Evolutionary conservation across 2,113 vertebrate species (phyloP), one percentile per base, ranked within the genome.

Genomic region (Psettodes erumei): DNA sequence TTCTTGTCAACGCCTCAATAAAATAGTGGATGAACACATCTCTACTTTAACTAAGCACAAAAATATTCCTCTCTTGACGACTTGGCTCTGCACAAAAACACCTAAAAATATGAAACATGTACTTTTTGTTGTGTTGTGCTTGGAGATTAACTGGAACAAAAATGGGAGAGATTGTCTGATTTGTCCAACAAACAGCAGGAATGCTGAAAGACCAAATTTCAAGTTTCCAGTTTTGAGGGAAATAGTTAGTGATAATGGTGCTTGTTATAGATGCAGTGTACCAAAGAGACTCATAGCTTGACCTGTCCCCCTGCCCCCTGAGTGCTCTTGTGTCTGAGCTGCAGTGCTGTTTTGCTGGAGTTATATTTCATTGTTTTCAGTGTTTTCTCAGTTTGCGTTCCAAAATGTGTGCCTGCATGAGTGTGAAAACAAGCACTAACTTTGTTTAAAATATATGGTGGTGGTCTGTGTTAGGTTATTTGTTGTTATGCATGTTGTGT

Each of bases 311-410:
- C 12, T 12, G 12, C 40, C 32, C 40, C 11, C 76, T n/a, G 76
- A 72, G 85, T 85, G 85, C 65, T 81, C 69, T 65, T 19, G 30
- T 87, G 67, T 86, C 90, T 91, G 88, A 93, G 91, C 90, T 93
- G 87, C 90, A 88, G 81, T 88, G 90, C 92, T 93, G 86, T 93
- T 89, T 92, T 82, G 90, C 93, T 93, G 92, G 90, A 93, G 88
- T 82, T 79, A 45, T 78, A 58, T 68, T 71, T 84, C 88, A 82
- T 79, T n/a, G 61, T 87, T 81, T 88, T 88, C 79, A 66, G 77
- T 87, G 85, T 90, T 80, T 71, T 83, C 66, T 56, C 28, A 71
- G 61, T 82, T 77, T 79, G 60, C 87, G 77, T 78, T 77, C 30
- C 48, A 59, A 65, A 74, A 38, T 79, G 77, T 84, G 79, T 73